A percentile compares a stretch with the other conserved stretches of the same genome.
Evolutionary conservation across 2,888 invertebrate genomes (phyloP).

Genomic region (Liposcelis brunnea): DNA sequence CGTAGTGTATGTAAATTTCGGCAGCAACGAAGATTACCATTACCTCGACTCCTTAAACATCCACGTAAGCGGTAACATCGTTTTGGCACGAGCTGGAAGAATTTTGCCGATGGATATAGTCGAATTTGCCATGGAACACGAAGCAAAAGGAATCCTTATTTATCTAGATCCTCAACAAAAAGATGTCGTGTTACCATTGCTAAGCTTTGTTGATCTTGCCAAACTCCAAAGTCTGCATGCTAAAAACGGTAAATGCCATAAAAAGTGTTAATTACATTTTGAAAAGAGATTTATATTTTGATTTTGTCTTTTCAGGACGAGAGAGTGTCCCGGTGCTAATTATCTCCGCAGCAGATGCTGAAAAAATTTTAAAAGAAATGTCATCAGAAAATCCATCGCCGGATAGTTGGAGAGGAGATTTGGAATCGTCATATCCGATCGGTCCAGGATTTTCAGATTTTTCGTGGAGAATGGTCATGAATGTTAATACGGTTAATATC

Average conservation of each 20-base stretch:
- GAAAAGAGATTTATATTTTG: neutral
- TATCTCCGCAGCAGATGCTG: slow-evolving; percentile 1
- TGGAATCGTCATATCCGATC: neutral
- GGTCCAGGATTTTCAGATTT: slow-evolving; percentile 7
- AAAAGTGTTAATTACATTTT: too few species aligned
- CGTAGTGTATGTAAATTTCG: slow-evolving; percentile 1
- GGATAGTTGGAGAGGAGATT: neutral
- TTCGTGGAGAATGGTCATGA: slow-evolving; percentile 6
- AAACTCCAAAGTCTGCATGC: neutral
- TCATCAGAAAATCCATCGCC: neutral
- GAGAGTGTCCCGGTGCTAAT: neutral
- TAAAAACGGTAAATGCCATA: neutral
- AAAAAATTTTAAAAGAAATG: slow-evolving; percentile 5
- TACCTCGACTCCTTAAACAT: slow-evolving; percentile 1
- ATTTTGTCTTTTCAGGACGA: neutral
- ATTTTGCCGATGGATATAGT: neutral
- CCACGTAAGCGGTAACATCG: neutral
- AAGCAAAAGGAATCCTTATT: neutral
- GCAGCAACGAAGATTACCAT: neutral
- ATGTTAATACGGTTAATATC: slow-evolving; percentile 10
- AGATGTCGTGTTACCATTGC: neutral
- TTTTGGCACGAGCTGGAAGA: slow-evolving; percentile 4
- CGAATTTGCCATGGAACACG: neutral
- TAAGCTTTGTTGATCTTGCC: neutral
- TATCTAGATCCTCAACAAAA: neutral